Evolutionary conservation across 1,140 invertebrate genomes (phyloP), one percentile per base, ranked within the genome.

Genomic region (Lordiphosa clarofinis): DNA sequence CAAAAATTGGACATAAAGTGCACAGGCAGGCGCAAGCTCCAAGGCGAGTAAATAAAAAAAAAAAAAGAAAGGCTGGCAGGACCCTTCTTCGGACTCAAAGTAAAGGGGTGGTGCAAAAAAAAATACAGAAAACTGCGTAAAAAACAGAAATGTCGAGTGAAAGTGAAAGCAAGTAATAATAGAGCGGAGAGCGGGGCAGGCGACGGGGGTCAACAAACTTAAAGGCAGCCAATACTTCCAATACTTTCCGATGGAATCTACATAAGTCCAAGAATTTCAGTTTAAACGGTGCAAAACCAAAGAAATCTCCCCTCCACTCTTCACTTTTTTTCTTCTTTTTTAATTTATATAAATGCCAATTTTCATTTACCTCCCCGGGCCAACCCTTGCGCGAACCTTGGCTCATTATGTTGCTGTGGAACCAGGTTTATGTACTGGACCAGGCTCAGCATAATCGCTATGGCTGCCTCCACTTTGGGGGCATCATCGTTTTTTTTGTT

Each of bases 261-360:
- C 24, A 28, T 28, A 6, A 28, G 6, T 28, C 24, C 4, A 28
- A 28, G 24, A 28, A 7, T 28, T 28, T 4, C 3, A 28, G 24
- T 28, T 6, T 7, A 28, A 5, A 1, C 4, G 1, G 24, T 0
- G 1, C 0, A 6, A 28, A 28, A 44, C 19, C 31, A 12, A 9
- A 28, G 33, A 42, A 12, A 54, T 6, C 15, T n/a, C 4, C n/a
- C 46, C 31, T 39, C 60, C 50, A 37, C 31, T n/a, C n/a, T n/a
- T n/a, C n/a, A n/a, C n/a, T n/a, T n/a, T 81, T 4, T 21, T 21
- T 21, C 21, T 21, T 21, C 2, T 70, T 58, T 74, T 58, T 63
- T 69, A 71, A 81, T 72, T 55, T 81, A 81, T 76, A 81, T 81
- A 81, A 82, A 82, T 81, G 75, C 73, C 75, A 74, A 81, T 82